Evolutionary conservation across 2,888 invertebrate genomes (phyloP), one percentile per base, ranked within the genome.

Genomic region (Eudasyphora cyanicolor): DNA sequence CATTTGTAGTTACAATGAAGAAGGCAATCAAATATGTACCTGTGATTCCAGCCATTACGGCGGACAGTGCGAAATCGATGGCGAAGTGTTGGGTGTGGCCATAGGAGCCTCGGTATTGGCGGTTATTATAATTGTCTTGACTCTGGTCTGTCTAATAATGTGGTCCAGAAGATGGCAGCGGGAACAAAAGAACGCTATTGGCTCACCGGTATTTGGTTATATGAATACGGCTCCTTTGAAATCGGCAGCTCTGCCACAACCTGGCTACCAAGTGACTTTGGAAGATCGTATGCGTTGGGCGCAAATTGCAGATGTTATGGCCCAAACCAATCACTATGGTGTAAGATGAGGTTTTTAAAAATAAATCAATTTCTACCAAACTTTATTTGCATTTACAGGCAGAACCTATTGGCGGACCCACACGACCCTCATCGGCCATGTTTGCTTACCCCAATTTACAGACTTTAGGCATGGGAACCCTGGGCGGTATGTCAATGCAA

Each of bases 101-200:
- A 96, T 97, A 75, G 98, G 98, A 17, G 98, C 97, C 0, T 97
- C 97, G 0, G 95, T 98, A 0, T 96, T 96, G 0, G 98, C 98
- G 1, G 94, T 97, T 1, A 94, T 98, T 51, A 97, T 98, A 86
- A 98, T 98, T 85, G 95, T 96, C 0, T 92, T 97, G 74, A 98
- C 98, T 0, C 92, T 98, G 10, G 95, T 97, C 0, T 97, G 97
- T 85, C 94, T 98, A 14, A 95, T 98, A 86, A 96, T 97, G 94
- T 98, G 98, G 98, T 98, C 98, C 87, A 96, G 97, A 64, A 95
- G 96, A 87, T 98, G 98, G 98, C 97, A 96, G 69, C 94, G 96
- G 2, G 97, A 98, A 87, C 97, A 97, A 90, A 98, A 97, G 90
- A 94, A 95, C 78, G 94, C 93, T 0, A 94, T 95, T 42, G 96